phyloP scores from a whole-genome alignment of 2,888 invertebrate species.

The Oxytorus armatus region DNA sequence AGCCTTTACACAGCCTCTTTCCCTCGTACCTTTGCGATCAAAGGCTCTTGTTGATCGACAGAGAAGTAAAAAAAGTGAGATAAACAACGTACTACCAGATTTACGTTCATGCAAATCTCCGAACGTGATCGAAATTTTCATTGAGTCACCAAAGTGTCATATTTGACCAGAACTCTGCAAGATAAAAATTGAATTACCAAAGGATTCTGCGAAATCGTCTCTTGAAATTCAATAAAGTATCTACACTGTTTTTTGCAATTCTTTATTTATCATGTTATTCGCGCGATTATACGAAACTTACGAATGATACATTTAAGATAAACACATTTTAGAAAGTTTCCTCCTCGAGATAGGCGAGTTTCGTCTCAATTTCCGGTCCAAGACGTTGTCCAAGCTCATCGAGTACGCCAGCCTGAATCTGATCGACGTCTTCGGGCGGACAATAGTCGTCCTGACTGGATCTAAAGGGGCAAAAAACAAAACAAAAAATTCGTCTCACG shows the following conservation, averaged over 20 bases:
- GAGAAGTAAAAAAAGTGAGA: slow-evolving; percentile 20
- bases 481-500: slow-evolving; percentile 1
- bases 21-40: slow-evolving; percentile 64
- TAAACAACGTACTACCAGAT: background rate
- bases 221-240: background rate
- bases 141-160: too few relatives aligned
- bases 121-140: background rate
- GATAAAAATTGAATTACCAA: background rate
- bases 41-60: slow-evolving; percentile 65
- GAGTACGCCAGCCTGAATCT: slow-evolving; percentile 90
- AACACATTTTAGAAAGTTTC: slow-evolving; percentile 38
- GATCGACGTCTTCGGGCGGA: slow-evolving; percentile 92
- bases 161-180: too few relatives aligned
- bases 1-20: slow-evolving; percentile 1
- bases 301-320: background rate
- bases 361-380: slow-evolving; percentile 75
- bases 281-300: background rate
- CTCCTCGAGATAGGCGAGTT: slow-evolving; percentile 75
- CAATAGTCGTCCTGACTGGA: slow-evolving; percentile 96
- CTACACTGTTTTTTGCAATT: background rate
- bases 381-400: slow-evolving; percentile 85
- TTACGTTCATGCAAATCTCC: background rate
- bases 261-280: slow-evolving; percentile 19
- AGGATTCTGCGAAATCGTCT: background rate
- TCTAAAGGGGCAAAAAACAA: slow-evolving; percentile 80